Evolutionary conservation across 2,888 invertebrate genomes (phyloP), one percentile per base, ranked within the genome.

Genomic region (Euplagia quadripunctaria): DNA sequence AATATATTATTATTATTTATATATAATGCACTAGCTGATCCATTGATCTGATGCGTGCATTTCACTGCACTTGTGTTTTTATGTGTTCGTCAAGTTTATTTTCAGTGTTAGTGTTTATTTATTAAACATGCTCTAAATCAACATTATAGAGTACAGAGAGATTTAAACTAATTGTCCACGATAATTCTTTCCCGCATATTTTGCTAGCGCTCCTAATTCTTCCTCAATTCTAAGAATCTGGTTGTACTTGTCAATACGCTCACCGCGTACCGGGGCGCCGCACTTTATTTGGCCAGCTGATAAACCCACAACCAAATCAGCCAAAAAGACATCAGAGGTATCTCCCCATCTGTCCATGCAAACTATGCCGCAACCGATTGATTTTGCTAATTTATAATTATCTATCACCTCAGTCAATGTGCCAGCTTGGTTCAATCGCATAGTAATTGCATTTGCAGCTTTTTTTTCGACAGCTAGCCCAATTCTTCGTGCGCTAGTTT

Each of bases 261-360:
- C 99, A 7, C 99, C 98, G 76, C 99, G 97, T 93, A 98, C 99
- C 6, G 99, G 99, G 42, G 99, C 99, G 42, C 99, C 99, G 79
- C 99, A 99, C 94, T 99, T 99, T 86, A 99, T 97, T 96, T 99
- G 99, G 78, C 99, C 99, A 58, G 99, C 99, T 72, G 99, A 98
- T 67, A 99, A 96, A 70, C 99, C 99, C 65, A 99, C 99, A 16
- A 99, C 99, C 87, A 99, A 96, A 92, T 99, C 99, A 78, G 99
- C 99, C 89, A 99, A 98, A 96, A 99, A 99, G 20, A 99, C 97
- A 91, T 99, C 99, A 90, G 99, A 99, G 70, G 99, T 99, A 93
- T 99, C 99, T 71, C 99, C 99, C 90, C 99, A 99, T 85, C 97
- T 92, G 75, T 94, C 94, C 20, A 77, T 75, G 2, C 94, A 91